Conservation (phyloP, 2,888 invertebrate genomes). For the Drosophila ustulata region DNA sequence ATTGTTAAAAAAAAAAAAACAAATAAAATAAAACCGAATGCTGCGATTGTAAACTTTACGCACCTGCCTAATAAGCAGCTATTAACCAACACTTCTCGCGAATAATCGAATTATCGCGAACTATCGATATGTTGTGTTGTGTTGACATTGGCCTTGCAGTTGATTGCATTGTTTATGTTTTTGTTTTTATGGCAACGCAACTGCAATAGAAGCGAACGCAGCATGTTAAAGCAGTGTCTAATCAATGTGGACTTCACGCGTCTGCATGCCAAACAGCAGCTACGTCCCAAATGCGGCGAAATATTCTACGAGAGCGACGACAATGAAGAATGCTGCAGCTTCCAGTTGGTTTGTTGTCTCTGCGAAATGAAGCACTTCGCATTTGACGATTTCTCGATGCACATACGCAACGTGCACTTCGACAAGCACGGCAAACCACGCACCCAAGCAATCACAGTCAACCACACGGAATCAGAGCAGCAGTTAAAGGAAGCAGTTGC, state of each 20-base stretch:
- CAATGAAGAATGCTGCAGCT: conserved; percentile 53
- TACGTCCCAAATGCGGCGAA: conserved; percentile 70
- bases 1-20: no score
- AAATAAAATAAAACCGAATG: no score
- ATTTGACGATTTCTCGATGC: conserved; percentile 66
- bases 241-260: conserved; percentile 59
- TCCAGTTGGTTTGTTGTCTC: conserved; percentile 61
- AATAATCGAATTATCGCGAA: no score
- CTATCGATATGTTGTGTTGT: conserved; percentile 29
- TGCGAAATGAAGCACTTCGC: conserved; percentile 72
- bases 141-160: conserved; percentile 16
- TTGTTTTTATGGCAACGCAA: conserved; percentile 26
- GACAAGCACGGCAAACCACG: conserved; percentile 45
- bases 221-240: conserved; percentile 69
- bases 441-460: conserved; percentile 23
- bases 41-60: no score
- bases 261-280: conserved; percentile 55
- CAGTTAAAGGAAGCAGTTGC: conserved; percentile 7
- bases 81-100: conserved; percentile 19
- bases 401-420: conserved; percentile 68
- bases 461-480: neutral
- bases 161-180: conserved; percentile 35
- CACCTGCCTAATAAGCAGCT: no score
- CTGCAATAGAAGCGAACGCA: conserved; percentile 34
- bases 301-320: conserved; percentile 65